Conservation (phyloP, 2,113 vertebrate species). For the Oophaga pumilio region DNA sequence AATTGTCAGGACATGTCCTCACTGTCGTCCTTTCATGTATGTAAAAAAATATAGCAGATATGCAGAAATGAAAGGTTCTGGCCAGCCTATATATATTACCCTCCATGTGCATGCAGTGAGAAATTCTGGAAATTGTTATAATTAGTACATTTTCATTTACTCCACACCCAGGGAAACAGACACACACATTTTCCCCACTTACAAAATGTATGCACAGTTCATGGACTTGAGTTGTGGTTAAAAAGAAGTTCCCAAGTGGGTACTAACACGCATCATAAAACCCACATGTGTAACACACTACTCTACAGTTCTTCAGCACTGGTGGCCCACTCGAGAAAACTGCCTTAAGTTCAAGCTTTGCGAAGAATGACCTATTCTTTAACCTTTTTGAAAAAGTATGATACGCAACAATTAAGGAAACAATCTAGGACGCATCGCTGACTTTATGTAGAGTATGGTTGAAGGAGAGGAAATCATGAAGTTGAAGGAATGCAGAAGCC, state of each 20-base stretch:
- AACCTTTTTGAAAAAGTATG: conserved; percentile 1
- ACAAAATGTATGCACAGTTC: conserved; percentile 20
- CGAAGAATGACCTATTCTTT: conserved; percentile 31
- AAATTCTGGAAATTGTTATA: not conserved
- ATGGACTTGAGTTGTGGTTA: conserved; percentile 26
- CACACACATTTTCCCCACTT: conserved; percentile 12
- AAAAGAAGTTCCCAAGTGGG: conserved; percentile 36
- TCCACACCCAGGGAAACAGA: conserved; percentile 5
- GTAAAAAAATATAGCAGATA: not conserved
- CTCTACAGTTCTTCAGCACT: not conserved
- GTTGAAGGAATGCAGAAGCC: not conserved
- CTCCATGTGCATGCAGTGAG: not conserved
- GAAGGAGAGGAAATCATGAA: conserved; percentile 24
- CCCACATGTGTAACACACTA: conserved; percentile 40
- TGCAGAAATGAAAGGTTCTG: not conserved
- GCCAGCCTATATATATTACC: not conserved
- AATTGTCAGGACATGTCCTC: not conserved
- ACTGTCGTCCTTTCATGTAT: not conserved
- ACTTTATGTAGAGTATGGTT: not conserved
- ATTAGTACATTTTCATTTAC: not conserved
- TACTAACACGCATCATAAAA: conserved; percentile 50
- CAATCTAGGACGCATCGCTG: conserved; percentile 16
- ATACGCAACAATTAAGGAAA: conserved; percentile 8
- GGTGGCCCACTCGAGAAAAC: conserved; percentile 28
- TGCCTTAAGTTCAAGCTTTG: not conserved